A percentile compares a stretch with the other conserved stretches of the same genome.
Evolutionary conservation across 2,797 vertebrate genomes (phyloP).

Genomic region (Gorsachius magnificus): DNA sequence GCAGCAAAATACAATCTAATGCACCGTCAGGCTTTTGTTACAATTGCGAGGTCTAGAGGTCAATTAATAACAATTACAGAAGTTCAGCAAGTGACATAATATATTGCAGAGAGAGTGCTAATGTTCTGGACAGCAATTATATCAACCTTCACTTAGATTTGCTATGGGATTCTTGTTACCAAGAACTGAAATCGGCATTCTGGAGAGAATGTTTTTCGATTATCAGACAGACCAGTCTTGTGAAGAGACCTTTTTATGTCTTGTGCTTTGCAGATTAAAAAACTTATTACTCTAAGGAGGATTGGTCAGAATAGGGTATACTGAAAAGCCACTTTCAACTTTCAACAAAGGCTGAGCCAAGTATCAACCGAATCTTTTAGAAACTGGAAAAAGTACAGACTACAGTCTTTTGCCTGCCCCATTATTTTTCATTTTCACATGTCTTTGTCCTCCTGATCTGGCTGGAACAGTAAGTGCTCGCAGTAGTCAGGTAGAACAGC

Average conservation of each 20-base stretch:
- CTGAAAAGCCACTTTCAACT: slow-evolving; percentile 44
- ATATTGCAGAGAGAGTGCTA: neutral
- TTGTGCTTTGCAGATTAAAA: slow-evolving; percentile 29
- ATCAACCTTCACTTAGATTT: slow-evolving; percentile 8
- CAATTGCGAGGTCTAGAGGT: neutral
- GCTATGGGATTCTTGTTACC: neutral
- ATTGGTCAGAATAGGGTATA: neutral
- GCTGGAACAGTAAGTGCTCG: slow-evolving; percentile 46
- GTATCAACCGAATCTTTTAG: neutral
- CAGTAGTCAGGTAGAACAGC: slow-evolving; percentile 8
- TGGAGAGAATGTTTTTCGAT: slow-evolving; percentile 9
- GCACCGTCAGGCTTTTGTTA: neutral
- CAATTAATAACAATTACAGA: slow-evolving; percentile 1
- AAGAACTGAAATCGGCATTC: slow-evolving; percentile 4
- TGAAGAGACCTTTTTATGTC: slow-evolving; percentile 11
- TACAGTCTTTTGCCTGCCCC: slow-evolving; percentile 19
- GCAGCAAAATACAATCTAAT: neutral
- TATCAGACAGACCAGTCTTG: slow-evolving; percentile 3
- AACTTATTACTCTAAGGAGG: slow-evolving; percentile 7
- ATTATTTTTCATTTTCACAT: slow-evolving; percentile 60
- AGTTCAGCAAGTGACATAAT: neutral
- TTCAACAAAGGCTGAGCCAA: slow-evolving; percentile 31
- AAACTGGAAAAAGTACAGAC: slow-evolving; percentile 35
- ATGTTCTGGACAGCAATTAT: neutral
- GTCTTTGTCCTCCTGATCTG: slow-evolving; percentile 54